These are phyloP conservation scores for Limenitis arthemis DNA, from an alignment of 2,888 invertebrate genomes.

Conservation along the genomic window DNA sequence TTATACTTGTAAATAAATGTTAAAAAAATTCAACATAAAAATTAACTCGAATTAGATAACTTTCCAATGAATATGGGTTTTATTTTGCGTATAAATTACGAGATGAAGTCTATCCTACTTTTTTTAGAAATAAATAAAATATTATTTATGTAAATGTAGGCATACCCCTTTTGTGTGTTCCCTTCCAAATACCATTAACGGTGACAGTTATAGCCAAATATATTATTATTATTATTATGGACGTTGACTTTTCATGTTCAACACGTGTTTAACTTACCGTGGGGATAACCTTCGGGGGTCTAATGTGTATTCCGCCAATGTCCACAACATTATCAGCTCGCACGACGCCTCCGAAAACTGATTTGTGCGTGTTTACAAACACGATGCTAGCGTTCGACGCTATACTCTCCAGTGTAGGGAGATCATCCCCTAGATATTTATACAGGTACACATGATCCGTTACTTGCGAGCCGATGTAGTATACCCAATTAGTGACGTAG, in stretches of 20 bases:
- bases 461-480: conserved; percentile 59
- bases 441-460: conserved; percentile 60
- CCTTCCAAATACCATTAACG: background rate
- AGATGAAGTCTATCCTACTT: too few relatives aligned
- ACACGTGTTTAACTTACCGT: conserved; percentile 41
- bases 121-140: background rate
- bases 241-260: conserved; percentile 7
- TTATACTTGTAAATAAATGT: too few relatives aligned
- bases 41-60: too few relatives aligned
- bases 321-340: conserved; percentile 74
- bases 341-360: conserved; percentile 72
- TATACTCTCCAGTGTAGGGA: conserved; percentile 70
- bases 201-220: background rate
- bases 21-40: too few relatives aligned
- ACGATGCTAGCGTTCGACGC: conserved; percentile 71
- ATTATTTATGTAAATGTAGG: background rate
- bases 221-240: background rate
- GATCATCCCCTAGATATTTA: conserved; percentile 63
- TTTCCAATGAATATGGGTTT: too few relatives aligned
- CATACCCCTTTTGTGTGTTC: background rate
- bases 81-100: too few relatives aligned
- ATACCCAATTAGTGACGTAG: conserved; percentile 58
- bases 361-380: conserved; percentile 77
- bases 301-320: conserved; percentile 76
- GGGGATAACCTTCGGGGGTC: conserved; percentile 61